phyloP scores from a whole-genome alignment of 2,113 vertebrate genomes.

The Dipodomys merriami region DNA sequence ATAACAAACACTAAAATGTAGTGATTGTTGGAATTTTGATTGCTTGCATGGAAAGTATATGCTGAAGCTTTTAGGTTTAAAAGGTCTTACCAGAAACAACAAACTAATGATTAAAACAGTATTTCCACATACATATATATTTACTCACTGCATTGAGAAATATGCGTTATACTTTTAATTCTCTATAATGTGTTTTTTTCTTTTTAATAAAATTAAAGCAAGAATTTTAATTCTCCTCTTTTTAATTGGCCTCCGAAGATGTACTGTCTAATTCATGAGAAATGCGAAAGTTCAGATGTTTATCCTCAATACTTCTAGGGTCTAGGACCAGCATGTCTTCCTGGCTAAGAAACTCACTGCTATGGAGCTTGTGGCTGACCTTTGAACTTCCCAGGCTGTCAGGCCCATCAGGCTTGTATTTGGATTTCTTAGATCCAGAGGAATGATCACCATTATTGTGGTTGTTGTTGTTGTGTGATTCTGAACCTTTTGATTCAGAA shows the following conservation, averaged over 20 bases:
- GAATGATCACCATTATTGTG: neutral
- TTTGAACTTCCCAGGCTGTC: constrained; percentile 55
- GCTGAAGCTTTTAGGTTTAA: constrained; percentile 59
- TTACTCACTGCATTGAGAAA: constrained; percentile 60
- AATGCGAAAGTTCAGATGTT: constrained; percentile 25
- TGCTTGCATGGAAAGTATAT: constrained; percentile 26
- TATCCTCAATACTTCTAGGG: constrained; percentile 46
- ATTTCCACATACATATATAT: constrained; percentile 10
- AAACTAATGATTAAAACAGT: constrained; percentile 41
- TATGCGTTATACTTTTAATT: constrained; percentile 45
- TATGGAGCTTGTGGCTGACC: constrained; percentile 23
- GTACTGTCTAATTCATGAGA: constrained; percentile 75
- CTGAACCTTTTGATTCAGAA: constrained; percentile 64
- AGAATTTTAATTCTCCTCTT: constrained; percentile 1
- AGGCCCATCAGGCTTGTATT: neutral
- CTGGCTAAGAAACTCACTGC: constrained; percentile 63
- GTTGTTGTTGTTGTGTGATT: constrained; percentile 75
- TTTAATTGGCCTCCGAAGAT: constrained; percentile 73
- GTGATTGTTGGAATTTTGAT: constrained; percentile 49
- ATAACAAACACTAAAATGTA: constrained; percentile 47
- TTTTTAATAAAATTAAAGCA: constrained; percentile 67
- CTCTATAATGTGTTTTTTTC: neutral
- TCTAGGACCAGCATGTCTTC: constrained; percentile 73
- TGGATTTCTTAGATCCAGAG: neutral
- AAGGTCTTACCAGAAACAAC: constrained; percentile 31